Conservation (phyloP, 2,888 invertebrate species). For the Eristalis arbustorum region DNA sequence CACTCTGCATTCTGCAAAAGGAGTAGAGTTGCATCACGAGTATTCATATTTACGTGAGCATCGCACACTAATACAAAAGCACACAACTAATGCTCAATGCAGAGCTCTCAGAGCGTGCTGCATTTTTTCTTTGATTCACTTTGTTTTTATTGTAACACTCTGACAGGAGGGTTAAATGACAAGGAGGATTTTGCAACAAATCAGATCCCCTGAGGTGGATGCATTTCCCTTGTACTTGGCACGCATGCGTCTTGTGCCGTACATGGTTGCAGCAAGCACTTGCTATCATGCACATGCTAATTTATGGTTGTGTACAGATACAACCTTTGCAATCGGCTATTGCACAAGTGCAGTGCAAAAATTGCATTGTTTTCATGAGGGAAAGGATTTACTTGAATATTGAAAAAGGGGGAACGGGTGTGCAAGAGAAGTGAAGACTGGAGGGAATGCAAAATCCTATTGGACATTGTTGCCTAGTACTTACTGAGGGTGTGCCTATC, state of each 20-base stretch:
- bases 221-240: slow-evolving; percentile 63
- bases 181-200: slow-evolving; percentile 37
- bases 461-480: slow-evolving; percentile 41
- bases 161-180: slow-evolving; percentile 16
- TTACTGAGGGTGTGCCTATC: slow-evolving; percentile 28
- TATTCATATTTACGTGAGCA: slow-evolving; percentile 2
- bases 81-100: slow-evolving; percentile 15
- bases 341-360: slow-evolving; percentile 57
- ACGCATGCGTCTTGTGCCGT: slow-evolving; percentile 64
- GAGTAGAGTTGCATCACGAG: slow-evolving; percentile 20
- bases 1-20: slow-evolving; percentile 39
- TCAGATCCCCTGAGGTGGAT: slow-evolving; percentile 29
- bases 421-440: background rate
- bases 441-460: slow-evolving; percentile 41
- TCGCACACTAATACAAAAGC: slow-evolving; percentile 28
- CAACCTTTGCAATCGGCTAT: slow-evolving; percentile 14
- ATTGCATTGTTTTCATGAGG: slow-evolving; percentile 40
- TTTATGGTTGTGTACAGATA: background rate
- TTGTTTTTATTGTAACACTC: background rate
- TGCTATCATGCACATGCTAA: background rate
- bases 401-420: background rate
- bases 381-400: slow-evolving; percentile 25
- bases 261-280: background rate
- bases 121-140: background rate
- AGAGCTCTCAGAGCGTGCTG: background rate